phyloP scores from a whole-genome alignment of 2,113 vertebrate genomes.

The Pollimyrus isidori region DNA sequence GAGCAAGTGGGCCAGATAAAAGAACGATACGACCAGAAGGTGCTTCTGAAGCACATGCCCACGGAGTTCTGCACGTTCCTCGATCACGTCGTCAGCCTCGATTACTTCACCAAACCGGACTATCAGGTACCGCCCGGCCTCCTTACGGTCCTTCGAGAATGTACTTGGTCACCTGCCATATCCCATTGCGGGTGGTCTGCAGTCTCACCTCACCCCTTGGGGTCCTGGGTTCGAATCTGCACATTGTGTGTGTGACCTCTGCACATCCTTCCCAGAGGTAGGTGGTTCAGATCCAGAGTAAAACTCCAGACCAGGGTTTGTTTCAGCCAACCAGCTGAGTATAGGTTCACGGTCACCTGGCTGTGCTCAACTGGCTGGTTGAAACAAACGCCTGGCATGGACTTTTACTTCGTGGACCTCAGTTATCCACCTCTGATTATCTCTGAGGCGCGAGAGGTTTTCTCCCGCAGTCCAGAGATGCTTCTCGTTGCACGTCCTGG shows the following conservation, averaged over 20 bases:
- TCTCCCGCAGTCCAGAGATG: not conserved
- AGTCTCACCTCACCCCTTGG: not conserved
- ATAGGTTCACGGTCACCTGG: not conserved
- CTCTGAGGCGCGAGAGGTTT: not conserved
- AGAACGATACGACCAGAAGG: constrained; percentile 88
- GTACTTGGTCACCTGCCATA: not conserved
- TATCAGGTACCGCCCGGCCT: constrained; percentile 73
- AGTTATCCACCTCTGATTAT: not conserved
- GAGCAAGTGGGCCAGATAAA: constrained; percentile 98
- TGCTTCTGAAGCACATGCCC: constrained; percentile 97
- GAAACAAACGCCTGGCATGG: not conserved
- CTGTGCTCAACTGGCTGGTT: not conserved
- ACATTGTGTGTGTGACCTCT: not conserved
- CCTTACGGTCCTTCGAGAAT: not conserved
- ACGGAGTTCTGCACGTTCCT: constrained; percentile 89
- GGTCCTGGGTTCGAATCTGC: not conserved
- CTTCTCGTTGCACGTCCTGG: not conserved
- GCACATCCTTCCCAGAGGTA: not conserved
- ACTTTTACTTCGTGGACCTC: not conserved
- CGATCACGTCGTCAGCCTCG: constrained; percentile 86
- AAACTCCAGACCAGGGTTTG: not conserved
- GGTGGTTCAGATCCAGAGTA: not conserved
- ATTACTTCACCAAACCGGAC: constrained; percentile 97
- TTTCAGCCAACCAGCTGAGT: not conserved
- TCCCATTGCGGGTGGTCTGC: not conserved